Percentiles rank a stretch among this genome's conserved stretches.
Conservation (phyloP, 2,113 vertebrate species). For the Scartelaos histophorus region DNA sequence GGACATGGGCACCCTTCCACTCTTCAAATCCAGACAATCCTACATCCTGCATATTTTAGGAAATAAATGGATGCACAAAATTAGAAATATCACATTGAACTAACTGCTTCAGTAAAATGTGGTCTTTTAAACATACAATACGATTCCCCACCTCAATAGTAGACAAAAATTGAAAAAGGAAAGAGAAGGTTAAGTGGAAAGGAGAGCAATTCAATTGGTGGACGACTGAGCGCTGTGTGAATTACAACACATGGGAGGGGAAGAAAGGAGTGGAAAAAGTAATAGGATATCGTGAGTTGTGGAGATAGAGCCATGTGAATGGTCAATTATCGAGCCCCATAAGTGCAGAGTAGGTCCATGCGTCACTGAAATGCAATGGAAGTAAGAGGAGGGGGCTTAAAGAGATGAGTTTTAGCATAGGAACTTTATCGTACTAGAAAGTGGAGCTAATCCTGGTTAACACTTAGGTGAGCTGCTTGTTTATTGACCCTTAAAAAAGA, state of each 20-base stretch:
- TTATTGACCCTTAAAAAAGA: slow-evolving; percentile 54
- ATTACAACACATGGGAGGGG: slow-evolving; percentile 28
- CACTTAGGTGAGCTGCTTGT: slow-evolving; percentile 45
- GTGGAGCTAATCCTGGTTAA: slow-evolving; percentile 18
- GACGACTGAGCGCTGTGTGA: slow-evolving; percentile 32
- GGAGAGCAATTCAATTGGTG: slow-evolving; percentile 36
- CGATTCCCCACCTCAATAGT: slow-evolving; percentile 3
- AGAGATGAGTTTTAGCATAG: slow-evolving; percentile 18
- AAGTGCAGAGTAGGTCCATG: slow-evolving; percentile 39
- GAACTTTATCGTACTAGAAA: not conserved
- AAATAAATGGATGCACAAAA: no score
- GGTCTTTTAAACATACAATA: not conserved
- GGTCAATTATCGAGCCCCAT: slow-evolving; percentile 51
- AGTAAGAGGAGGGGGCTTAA: slow-evolving; percentile 22
- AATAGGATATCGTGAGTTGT: slow-evolving; percentile 26
- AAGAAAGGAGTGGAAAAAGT: slow-evolving; percentile 32
- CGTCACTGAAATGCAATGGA: slow-evolving; percentile 11
- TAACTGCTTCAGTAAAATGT: slow-evolving; percentile 4
- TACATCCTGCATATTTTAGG: no score
- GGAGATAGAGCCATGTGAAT: not conserved
- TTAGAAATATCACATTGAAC: not conserved
- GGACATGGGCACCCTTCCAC: no score
- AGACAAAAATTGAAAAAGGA: slow-evolving; percentile 8
- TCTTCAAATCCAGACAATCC: no score
- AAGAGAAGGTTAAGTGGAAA: slow-evolving; percentile 36